phyloP scores from a whole-genome alignment of 2,888 invertebrate genomes.

The Conchocele bisecta region DNA sequence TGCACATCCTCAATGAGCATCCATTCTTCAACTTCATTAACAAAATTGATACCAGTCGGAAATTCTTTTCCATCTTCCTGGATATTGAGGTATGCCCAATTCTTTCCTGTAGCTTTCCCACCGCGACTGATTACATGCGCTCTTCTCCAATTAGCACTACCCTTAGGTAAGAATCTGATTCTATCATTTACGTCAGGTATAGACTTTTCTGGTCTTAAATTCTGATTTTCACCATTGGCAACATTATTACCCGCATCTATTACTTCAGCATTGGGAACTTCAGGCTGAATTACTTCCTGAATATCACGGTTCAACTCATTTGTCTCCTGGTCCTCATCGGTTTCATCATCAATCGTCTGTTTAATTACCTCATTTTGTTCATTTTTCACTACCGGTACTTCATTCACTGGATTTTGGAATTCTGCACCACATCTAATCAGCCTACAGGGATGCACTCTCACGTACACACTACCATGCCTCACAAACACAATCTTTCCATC shows the following conservation, averaged over 20 bases:
- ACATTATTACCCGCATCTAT: neutral
- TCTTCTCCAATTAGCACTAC: slow-evolving; percentile 24
- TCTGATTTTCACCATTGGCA: neutral
- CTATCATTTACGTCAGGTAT: slow-evolving; percentile 29
- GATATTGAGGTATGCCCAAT: slow-evolving; percentile 35
- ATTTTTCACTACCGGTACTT: neutral
- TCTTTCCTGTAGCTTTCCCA: slow-evolving; percentile 43
- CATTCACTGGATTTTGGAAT: slow-evolving; percentile 5
- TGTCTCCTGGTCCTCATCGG: neutral
- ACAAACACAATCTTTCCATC: slow-evolving; percentile 58
- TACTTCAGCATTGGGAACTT: neutral
- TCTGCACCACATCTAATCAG: slow-evolving; percentile 25
- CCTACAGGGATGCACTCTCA: slow-evolving; percentile 48
- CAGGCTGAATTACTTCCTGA: too few relatives aligned
- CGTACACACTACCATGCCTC: slow-evolving; percentile 48
- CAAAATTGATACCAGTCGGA: slow-evolving; percentile 24
- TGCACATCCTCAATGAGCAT: neutral
- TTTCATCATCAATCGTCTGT: neutral
- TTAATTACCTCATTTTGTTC: neutral
- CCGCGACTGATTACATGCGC: slow-evolving; percentile 26
- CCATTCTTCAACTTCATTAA: slow-evolving; percentile 28
- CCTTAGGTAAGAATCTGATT: neutral
- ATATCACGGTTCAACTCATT: too few relatives aligned
- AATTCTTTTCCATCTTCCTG: slow-evolving; percentile 12
- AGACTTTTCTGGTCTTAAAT: neutral